phyloP scores from a whole-genome alignment of 2,797 vertebrate genomes.

The Thalassophryne amazonica region DNA sequence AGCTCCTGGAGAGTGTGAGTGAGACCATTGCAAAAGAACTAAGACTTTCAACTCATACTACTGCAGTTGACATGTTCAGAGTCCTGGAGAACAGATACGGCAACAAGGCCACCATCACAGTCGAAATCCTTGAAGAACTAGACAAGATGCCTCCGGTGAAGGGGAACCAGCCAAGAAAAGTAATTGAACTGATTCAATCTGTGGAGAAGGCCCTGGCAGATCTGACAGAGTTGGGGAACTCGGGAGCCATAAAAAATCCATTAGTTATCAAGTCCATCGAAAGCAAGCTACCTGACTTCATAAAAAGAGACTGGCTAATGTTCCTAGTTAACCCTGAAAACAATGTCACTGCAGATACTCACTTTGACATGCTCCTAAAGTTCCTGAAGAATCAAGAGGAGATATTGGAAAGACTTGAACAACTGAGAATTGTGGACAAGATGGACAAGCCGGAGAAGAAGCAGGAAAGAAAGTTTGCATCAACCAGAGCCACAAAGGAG shows the following conservation, averaged over 20 bases:
- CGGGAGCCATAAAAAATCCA: slow-evolving; percentile 5
- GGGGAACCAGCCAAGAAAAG: slow-evolving; percentile 11
- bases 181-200: slow-evolving; percentile 3
- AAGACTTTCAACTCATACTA: no score
- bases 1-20: no score
- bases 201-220: slow-evolving; percentile 5
- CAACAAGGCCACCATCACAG: background rate
- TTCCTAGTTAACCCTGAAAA: background rate
- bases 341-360: background rate
- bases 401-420: background rate
- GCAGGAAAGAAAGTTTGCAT: background rate
- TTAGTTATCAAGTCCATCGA: background rate
- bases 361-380: background rate
- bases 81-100: background rate
- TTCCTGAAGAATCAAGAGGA: slow-evolving; percentile 1
- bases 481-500: background rate
- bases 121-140: slow-evolving; percentile 8
- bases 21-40: no score
- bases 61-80: no score
- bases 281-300: slow-evolving; percentile 2
- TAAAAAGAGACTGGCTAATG: slow-evolving; percentile 1
- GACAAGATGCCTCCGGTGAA: background rate
- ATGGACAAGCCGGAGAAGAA: background rate
- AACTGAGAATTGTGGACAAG: background rate
- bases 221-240: slow-evolving; percentile 8